These are phyloP conservation scores for Tetramorium parvispinum DNA, from an alignment of 1,140 invertebrate genomes.

Conservation along the genomic window DNA sequence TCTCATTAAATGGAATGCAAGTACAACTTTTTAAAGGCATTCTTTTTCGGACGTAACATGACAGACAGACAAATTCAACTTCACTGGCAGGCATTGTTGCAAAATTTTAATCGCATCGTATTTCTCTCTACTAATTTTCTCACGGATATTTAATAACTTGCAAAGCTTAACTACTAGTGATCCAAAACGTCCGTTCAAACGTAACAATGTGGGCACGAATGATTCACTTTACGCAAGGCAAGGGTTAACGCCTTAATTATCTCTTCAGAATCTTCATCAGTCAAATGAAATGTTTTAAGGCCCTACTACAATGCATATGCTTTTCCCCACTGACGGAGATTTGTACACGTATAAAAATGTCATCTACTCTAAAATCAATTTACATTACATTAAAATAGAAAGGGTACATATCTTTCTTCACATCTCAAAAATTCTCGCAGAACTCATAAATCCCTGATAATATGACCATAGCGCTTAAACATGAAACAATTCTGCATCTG, in stretches of 20 bases:
- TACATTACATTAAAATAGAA: background rate
- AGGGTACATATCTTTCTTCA: background rate
- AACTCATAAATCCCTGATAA: background rate
- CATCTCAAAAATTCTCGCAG: background rate
- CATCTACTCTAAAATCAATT: background rate
- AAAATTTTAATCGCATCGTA: background rate
- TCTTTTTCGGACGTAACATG: background rate
- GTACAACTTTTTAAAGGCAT: background rate
- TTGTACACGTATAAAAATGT: background rate
- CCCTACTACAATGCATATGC: background rate
- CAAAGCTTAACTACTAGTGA: slow-evolving; percentile 18
- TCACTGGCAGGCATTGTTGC: background rate
- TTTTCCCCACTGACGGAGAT: background rate
- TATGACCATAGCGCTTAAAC: background rate
- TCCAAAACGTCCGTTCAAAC: background rate
- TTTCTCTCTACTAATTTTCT: slow-evolving; percentile 9
- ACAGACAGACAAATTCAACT: background rate
- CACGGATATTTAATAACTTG: slow-evolving; percentile 36
- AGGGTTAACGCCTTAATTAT: slow-evolving; percentile 45
- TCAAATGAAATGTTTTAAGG: background rate
- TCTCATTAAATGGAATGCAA: slow-evolving; percentile 21
- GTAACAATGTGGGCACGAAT: slow-evolving; percentile 24
- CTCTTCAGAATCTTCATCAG: background rate
- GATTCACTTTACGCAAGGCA: slow-evolving; percentile 39
- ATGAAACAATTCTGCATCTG: background rate